Conservation (phyloP, 92 coral and sea anemone species). For the Anthopleura xanthogrammica region DNA sequence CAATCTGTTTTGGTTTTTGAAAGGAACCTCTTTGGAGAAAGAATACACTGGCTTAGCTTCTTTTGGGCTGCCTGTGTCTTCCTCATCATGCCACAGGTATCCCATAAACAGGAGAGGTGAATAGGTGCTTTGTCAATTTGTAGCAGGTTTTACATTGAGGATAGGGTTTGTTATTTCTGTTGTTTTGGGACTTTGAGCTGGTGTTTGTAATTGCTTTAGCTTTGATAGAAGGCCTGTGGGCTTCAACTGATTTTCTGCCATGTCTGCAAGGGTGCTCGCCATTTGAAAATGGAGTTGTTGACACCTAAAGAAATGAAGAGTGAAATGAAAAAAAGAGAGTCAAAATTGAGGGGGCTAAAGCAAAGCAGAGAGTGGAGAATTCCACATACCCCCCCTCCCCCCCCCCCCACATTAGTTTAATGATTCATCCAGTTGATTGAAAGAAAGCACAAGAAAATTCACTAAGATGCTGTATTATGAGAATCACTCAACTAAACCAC, state of each 20-base stretch:
- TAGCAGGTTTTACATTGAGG: slow-evolving; percentile 6
- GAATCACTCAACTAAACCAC: no score
- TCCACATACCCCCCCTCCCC: no score
- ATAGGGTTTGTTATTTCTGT: slow-evolving; percentile 6
- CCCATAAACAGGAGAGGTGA: not conserved
- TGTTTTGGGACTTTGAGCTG: slow-evolving; percentile 15
- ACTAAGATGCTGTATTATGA: no score
- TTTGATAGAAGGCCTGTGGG: slow-evolving; percentile 21
- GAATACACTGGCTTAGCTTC: no score
- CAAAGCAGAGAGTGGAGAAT: no score
- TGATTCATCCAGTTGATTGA: no score
- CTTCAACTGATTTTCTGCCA: slow-evolving; percentile 60
- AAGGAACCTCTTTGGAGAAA: no score
- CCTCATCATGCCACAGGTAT: not conserved
- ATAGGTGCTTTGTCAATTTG: not conserved
- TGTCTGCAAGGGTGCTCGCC: slow-evolving; percentile 74
- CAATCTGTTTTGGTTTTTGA: no score
- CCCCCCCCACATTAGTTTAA: no score
- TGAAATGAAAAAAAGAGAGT: no score
- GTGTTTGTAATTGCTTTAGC: slow-evolving; percentile 17
- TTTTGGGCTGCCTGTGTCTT: not conserved
- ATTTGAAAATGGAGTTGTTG: slow-evolving; percentile 86
- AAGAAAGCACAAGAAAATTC: no score
- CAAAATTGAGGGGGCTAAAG: no score
- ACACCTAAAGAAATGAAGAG: slow-evolving; percentile 34